Percentiles rank a stretch among this genome's conserved stretches.
Evolutionary conservation across 2,888 invertebrate genomes (phyloP).

Genomic region (Lamellibrachia columna): DNA sequence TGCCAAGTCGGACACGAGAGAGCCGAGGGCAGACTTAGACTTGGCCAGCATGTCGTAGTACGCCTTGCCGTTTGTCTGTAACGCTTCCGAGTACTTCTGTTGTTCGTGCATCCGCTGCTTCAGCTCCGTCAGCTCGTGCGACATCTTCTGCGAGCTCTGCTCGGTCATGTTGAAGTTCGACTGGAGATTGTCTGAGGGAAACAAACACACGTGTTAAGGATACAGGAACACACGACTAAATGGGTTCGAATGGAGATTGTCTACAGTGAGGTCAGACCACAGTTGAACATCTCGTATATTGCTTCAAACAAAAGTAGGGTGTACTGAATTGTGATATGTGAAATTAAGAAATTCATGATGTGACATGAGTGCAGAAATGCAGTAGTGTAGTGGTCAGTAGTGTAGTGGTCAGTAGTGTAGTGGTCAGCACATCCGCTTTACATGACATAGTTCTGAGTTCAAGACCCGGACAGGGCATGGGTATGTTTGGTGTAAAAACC

Average conservation of each 20-base stretch:
- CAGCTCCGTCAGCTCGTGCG: slow-evolving; percentile 68
- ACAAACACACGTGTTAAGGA: background rate
- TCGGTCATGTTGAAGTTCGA: slow-evolving; percentile 72
- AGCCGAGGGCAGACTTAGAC: background rate
- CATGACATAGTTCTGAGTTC: no score
- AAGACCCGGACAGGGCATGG: no score
- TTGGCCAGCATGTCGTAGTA: slow-evolving; percentile 26
- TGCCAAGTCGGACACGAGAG: background rate
- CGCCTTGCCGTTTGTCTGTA: slow-evolving; percentile 28
- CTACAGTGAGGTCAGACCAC: no score
- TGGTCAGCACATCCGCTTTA: no score
- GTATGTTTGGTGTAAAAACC: no score
- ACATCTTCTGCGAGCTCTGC: slow-evolving; percentile 71
- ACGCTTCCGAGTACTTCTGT: slow-evolving; percentile 33
- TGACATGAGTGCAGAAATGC: no score
- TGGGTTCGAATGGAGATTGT: background rate
- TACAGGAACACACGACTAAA: background rate
- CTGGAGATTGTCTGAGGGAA: slow-evolving; percentile 67
- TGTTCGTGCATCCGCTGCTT: slow-evolving; percentile 42
- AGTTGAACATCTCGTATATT: no score
- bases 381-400: no score
- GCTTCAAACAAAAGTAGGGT: no score
- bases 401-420: no score
- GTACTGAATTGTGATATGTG: no score
- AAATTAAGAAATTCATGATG: no score